Conservation (phyloP, 2,113 vertebrate species). For the Stercorarius parasiticus region DNA sequence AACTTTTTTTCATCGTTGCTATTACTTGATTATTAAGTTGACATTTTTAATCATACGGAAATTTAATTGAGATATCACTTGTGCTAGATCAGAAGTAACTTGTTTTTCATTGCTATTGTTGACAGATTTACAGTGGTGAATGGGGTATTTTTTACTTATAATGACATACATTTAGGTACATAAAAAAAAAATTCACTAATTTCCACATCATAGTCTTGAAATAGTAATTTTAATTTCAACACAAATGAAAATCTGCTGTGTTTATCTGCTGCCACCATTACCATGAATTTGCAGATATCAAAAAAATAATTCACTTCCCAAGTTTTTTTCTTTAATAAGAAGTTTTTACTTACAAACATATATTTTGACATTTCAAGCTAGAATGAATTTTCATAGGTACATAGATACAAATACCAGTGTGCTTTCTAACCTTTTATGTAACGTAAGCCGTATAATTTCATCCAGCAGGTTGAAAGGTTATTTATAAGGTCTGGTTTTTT, state of each 20-base stretch:
- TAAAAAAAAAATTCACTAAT: background rate
- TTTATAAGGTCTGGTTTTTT: background rate
- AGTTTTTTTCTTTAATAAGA: background rate
- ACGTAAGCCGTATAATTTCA: background rate
- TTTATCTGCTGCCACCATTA: background rate
- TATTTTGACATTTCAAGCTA: background rate
- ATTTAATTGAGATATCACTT: background rate
- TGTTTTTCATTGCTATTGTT: background rate
- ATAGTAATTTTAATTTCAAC: constrained; percentile 4
- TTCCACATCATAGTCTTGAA: background rate
- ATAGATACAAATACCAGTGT: background rate
- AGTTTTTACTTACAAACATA: background rate
- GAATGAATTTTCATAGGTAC: background rate
- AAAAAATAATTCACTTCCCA: background rate
- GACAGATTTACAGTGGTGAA: background rate
- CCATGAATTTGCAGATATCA: background rate
- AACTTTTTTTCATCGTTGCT: background rate
- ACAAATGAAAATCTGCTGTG: background rate
- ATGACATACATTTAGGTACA: background rate
- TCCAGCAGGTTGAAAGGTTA: background rate
- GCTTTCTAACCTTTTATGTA: background rate
- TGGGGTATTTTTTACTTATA: background rate
- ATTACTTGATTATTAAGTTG: background rate
- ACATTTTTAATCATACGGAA: background rate
- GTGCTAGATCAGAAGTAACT: background rate